Conservation (phyloP, 2,113 vertebrate genomes). For the Rattus norvegicus region DNA sequence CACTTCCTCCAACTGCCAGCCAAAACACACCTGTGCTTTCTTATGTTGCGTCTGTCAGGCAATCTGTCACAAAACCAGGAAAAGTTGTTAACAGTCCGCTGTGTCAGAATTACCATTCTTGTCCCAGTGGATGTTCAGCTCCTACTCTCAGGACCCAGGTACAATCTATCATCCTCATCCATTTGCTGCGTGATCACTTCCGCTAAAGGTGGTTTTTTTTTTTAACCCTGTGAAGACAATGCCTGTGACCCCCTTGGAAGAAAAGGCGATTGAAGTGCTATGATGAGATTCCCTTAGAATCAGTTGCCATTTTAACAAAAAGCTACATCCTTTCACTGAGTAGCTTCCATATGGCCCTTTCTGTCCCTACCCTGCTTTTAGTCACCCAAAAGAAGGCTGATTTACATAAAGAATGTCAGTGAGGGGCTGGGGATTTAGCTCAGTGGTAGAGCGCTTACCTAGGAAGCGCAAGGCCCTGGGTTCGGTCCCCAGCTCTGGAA, state of each 20-base stretch:
- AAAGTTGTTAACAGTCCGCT: background rate
- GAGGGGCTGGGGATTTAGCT: too few relatives aligned
- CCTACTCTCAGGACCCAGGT: background rate
- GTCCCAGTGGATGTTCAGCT: background rate
- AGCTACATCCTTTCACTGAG: background rate
- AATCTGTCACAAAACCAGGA: background rate
- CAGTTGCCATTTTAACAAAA: background rate
- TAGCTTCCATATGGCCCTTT: background rate
- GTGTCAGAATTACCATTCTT: rapidly evolving
- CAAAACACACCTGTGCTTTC: background rate
- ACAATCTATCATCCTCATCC: background rate
- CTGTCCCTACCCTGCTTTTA: background rate
- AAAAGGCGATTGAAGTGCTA: background rate
- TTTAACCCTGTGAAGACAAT: background rate
- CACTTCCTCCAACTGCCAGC: background rate
- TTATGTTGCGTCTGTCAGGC: too few relatives aligned
- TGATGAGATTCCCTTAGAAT: too few relatives aligned
- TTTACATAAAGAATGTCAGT: background rate
- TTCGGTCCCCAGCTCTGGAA: too few relatives aligned
- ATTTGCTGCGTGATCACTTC: background rate
- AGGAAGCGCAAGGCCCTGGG: too few relatives aligned
- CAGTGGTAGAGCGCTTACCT: too few relatives aligned
- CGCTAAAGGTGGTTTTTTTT: background rate
- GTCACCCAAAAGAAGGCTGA: background rate
- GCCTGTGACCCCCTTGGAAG: background rate